Percentiles rank a stretch among this genome's conserved stretches.
These are phyloP conservation scores for Habroteleia sp. DNA, from an alignment of 2,888 invertebrate species.

Conservation along the genomic window DNA sequence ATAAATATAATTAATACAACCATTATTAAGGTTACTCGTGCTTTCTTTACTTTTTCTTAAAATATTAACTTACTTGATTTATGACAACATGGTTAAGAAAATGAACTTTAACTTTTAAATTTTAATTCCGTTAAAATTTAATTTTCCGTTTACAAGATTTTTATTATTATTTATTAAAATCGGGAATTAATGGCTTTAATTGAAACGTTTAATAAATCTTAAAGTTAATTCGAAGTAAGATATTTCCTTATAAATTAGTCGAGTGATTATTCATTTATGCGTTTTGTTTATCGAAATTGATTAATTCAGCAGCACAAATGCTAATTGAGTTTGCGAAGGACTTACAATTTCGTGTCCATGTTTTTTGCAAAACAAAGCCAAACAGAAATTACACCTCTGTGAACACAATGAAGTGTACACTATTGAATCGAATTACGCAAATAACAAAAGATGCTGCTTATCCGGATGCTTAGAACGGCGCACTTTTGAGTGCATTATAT, in stretches of 20 bases:
- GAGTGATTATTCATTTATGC: constrained; percentile 1
- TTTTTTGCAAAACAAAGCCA: constrained; percentile 20
- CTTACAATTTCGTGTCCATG: not conserved
- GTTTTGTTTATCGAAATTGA: constrained; percentile 12
- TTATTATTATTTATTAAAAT: no score
- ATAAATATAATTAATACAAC: no score
- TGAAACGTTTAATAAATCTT: no score
- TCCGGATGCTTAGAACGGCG: constrained; percentile 51
- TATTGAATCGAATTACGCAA: constrained; percentile 53
- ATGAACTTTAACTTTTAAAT: no score
- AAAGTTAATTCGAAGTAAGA: not conserved
- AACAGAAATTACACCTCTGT: constrained; percentile 32
- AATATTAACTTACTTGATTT: no score
- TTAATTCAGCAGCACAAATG: constrained; percentile 13
- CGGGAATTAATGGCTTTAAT: no score
- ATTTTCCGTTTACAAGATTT: no score
- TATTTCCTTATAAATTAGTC: not conserved
- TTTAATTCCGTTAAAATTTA: no score
- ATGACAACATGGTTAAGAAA: no score
- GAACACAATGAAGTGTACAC: constrained; percentile 44
- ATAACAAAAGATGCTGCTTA: constrained; percentile 47
- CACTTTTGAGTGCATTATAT: constrained; percentile 31
- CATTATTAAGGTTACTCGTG: no score
- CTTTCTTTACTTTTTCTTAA: no score
- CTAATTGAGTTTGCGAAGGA: constrained; percentile 26